Percentiles rank a stretch among this genome's conserved stretches.
Conservation (phyloP, 2,797 vertebrate species). For the Chelonia mydas region DNA sequence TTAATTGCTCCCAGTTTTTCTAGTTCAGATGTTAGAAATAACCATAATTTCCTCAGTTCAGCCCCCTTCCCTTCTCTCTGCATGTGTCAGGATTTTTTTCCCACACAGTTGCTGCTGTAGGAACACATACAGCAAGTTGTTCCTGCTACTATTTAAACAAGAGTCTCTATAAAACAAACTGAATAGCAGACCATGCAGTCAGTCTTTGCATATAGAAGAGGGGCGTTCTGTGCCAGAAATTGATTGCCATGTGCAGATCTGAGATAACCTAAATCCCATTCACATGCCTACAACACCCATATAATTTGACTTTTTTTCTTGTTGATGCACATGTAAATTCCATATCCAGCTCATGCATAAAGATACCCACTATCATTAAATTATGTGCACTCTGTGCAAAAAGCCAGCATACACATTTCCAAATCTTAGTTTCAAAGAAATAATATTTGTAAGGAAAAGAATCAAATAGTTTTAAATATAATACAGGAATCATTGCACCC, state of each 20-base stretch:
- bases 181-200: constrained; percentile 11
- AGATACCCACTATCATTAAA: constrained; percentile 7
- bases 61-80: neutral
- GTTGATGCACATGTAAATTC: constrained; percentile 31
- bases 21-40: neutral
- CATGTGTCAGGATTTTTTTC: constrained; percentile 36
- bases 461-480: constrained; percentile 16
- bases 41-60: neutral
- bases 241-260: constrained; percentile 2
- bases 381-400: neutral
- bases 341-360: neutral
- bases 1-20: neutral
- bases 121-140: constrained; percentile 28
- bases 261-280: constrained; percentile 12
- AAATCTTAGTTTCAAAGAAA: neutral
- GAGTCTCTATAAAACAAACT: neutral
- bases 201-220: neutral
- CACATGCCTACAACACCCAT: neutral
- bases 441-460: constrained; percentile 23
- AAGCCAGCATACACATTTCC: neutral
- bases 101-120: neutral
- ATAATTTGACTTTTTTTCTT: constrained; percentile 25
- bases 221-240: constrained; percentile 21
- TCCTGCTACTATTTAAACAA: constrained; percentile 51
- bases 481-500: constrained; percentile 26